Base-by-base conservation (phyloP, 2,888 invertebrate species). In the Drosophila barbarae region DNA sequence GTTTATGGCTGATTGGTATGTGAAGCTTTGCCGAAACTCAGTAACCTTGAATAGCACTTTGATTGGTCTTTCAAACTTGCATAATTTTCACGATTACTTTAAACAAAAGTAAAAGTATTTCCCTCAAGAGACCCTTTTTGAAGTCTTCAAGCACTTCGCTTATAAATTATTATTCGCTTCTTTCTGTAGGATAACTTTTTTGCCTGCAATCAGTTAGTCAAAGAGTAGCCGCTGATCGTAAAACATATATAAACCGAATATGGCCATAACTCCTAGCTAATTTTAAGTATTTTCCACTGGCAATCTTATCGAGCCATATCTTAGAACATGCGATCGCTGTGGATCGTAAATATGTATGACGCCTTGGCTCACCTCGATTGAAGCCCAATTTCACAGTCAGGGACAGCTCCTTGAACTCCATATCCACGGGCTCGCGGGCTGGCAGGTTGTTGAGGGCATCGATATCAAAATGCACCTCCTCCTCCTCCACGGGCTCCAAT, bases 301-400 rank as follows among this genome's bases (percentile, higher is more conserved):
- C 85, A 84, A 80, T 84, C 85, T 80, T 81, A 80, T 80, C 85
- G 74, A 55, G 42, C 67, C 71, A 73, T 84, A 83, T 74, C 60
- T 60, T 39, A 51, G 44, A 46, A 44, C 30, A 65, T 23, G 23
- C 34, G 39, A 57, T 64, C 60, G 51, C 49, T 30, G 36, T 21
- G 18, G 34, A 42, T 56, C 52, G 34, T 58, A 58, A 58, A 66
- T 34, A 26, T 8, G 28, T 34, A 26, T 5, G 21, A 8, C 35
- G 35, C 21, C 26, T 38, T 28, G n/a, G 26, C 90, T 90, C 88
- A 95, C 95, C 95, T 92, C 93, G 94, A 83, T 92, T 92, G 36
- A 93, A 92, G 72, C 95, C 95, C 63, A 94, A 90, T 36, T 92
- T 92, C 18, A 95, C 95, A 0, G 92, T 93, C 84, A 93, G 94